Evolutionary conservation across 1,140 invertebrate species (phyloP), one percentile per base, ranked within the genome.

Genomic region (Cryptotermes secundus): DNA sequence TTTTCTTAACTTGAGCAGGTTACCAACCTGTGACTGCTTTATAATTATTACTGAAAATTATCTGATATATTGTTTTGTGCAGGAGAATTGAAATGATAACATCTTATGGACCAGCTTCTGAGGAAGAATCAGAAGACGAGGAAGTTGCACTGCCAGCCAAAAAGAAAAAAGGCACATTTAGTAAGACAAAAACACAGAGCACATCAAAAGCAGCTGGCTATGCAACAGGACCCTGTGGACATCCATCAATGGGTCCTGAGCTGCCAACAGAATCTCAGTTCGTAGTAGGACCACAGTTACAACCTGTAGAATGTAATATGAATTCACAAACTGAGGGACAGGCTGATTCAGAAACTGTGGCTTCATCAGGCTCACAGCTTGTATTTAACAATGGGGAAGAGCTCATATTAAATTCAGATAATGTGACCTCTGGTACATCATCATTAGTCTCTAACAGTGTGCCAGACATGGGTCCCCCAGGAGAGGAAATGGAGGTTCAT

Each of bases 61-160:
- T 12, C 4, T 86, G 38, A 26, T 36, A 42, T 80, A 31, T 72
- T 84, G 81, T 86, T 85, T 38, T 87, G 90, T 90, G 34, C 85
- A 93, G 92, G 79, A 92, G 91, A 90, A 93, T 93, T 87, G 92
- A 92, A 87, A 90, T 93, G 89, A 93, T 93, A 84, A 92, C 92
- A 22, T 92, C 92, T 0, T 93, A 92, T 87, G 92, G 92, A 9
- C 87, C 87, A 79, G 82, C 85, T 53, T 87, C 87, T 45, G 87
- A 86, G 45, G 87, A 87, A 53, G 86, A 87, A n/a, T 86, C 84
- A 34, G n/a, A 85, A 86, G 79, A 86, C 79, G 81, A 86, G 3
- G 79, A 34, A 45, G 80, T 38, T 36, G 81, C 31, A 31, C n/a
- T 72, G 59, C 81, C 85, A 19, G 22, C 42, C 42, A 85, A 85